Evolutionary conservation across 64 coral and sea anemone genomes (phyloP).

Genomic region (Acropora yongei): DNA sequence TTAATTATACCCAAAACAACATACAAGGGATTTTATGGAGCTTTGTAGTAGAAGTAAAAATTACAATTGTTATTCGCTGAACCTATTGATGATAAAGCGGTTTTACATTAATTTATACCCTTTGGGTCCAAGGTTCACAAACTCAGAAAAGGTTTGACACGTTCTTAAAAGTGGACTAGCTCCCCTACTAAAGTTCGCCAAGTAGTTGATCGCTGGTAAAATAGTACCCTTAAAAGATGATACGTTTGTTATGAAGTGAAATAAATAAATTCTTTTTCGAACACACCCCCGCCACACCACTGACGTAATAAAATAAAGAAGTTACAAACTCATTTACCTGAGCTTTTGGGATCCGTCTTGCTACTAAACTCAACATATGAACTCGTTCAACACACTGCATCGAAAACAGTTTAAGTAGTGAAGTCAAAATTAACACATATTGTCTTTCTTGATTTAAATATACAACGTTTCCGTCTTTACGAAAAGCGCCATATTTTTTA

Average conservation of each 20-base stretch:
- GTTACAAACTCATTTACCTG: not conserved
- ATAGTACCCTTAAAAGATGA: too few relatives aligned
- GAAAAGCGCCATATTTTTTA: not conserved
- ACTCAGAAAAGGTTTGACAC: not conserved
- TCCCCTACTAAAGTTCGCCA: not conserved
- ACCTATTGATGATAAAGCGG: not conserved
- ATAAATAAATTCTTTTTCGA: not conserved
- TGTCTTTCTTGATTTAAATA: not conserved
- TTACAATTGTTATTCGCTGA: too few relatives aligned
- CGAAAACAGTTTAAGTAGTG: not conserved
- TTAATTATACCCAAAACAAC: too few relatives aligned
- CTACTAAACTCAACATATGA: slow-evolving; percentile 30
- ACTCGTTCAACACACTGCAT: slow-evolving; percentile 9
- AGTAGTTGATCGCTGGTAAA: not conserved
- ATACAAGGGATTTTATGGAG: too few relatives aligned
- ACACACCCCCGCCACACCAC: slow-evolving; percentile 46
- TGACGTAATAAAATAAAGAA: not conserved
- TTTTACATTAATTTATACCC: not conserved
- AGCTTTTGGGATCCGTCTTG: slow-evolving; percentile 28
- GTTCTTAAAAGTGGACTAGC: too few relatives aligned
- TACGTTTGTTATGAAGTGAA: not conserved
- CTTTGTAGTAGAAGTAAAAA: too few relatives aligned
- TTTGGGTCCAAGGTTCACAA: not conserved
- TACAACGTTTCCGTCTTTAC: not conserved
- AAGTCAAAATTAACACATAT: not conserved